Conservation (phyloP, 1,140 invertebrate species). For the Rhagoletis pomonella region DNA sequence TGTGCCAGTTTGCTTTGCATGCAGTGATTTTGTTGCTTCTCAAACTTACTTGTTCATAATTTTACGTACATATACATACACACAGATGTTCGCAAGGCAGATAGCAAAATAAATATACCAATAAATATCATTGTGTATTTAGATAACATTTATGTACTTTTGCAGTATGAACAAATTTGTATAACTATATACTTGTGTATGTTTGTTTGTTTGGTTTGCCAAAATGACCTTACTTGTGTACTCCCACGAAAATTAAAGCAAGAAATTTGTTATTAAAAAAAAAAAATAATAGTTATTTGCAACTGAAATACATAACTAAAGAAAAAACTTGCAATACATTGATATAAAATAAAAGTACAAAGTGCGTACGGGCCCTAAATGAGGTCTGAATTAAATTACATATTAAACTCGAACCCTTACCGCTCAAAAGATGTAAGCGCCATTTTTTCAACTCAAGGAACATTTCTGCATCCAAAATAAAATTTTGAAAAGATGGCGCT, state of each 20-base stretch:
- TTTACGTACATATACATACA: not conserved
- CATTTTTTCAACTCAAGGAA: no score
- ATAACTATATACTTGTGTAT: no score
- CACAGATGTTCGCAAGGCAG: not conserved
- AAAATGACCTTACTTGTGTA: not conserved
- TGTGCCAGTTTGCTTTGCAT: slow-evolving; percentile 38
- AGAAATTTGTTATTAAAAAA: no score
- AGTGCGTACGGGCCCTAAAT: no score
- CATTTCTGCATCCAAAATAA: no score
- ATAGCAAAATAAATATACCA: not conserved
- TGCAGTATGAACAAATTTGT: not conserved
- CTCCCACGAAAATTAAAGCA: not conserved
- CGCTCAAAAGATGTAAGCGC: no score
- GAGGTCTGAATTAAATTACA: no score
- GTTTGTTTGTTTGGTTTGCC: not conserved
- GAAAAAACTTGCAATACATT: no score
- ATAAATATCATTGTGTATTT: not conserved
- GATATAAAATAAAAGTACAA: no score
- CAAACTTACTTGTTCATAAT: not conserved
- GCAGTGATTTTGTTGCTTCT: not conserved
- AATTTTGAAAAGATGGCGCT: no score
- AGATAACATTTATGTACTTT: not conserved
- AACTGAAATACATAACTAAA: not conserved
- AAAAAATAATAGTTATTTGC: not conserved
- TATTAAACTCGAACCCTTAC: no score